Conservation (phyloP, 2,113 vertebrate genomes). For the Pristiophorus japonicus region DNA sequence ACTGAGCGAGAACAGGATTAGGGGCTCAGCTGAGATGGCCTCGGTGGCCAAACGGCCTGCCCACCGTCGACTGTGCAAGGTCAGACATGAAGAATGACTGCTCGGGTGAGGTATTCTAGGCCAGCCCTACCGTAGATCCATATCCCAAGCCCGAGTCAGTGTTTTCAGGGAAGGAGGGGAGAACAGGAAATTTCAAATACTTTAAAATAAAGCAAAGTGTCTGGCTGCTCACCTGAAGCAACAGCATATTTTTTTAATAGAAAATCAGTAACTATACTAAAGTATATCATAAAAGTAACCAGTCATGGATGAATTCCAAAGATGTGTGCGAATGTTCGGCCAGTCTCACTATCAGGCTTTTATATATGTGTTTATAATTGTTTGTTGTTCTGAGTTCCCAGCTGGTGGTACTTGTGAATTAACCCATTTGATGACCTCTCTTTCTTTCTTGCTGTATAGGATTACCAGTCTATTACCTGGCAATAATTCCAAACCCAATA, state of each 20-base stretch:
- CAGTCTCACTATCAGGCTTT: too few species aligned
- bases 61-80: background rate
- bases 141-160: background rate
- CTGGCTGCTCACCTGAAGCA: background rate
- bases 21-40: background rate
- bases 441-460: background rate
- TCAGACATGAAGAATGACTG: background rate
- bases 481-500: background rate
- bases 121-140: background rate
- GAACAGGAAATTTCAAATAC: background rate
- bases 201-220: background rate
- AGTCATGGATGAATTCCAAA: too few species aligned
- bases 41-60: too few species aligned
- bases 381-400: background rate
- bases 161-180: background rate
- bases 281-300: background rate
- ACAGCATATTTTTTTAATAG: background rate
- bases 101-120: background rate
- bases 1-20: background rate
- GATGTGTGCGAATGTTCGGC: too few species aligned
- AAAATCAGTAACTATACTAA: background rate
- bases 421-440: background rate
- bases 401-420: background rate
- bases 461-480: background rate
- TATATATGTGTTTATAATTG: background rate